phyloP scores from a whole-genome alignment of 92 coral and sea anemone species.

The Zoanthus gigantus region DNA sequence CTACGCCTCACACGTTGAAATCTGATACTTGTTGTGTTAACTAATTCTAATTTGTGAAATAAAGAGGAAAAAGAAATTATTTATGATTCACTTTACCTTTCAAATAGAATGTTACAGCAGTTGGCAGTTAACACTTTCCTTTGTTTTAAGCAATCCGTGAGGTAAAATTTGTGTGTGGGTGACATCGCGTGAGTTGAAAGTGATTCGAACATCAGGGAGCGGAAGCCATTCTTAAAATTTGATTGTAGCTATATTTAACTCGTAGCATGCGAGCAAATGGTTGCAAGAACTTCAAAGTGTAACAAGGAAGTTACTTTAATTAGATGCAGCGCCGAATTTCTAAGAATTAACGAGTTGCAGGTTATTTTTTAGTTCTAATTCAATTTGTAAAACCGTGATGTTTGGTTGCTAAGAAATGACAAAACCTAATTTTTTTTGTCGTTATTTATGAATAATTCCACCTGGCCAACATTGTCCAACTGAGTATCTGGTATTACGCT shows the following conservation, averaged over 20 bases:
- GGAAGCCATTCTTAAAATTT: background rate
- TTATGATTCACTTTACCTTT: background rate
- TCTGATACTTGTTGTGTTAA: background rate
- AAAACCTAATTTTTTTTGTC: background rate
- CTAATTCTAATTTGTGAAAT: background rate
- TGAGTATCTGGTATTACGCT: no score
- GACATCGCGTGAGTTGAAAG: slow-evolving; percentile 29
- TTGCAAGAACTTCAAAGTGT: background rate
- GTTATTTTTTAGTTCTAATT: background rate
- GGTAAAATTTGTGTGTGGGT: slow-evolving; percentile 11
- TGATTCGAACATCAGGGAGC: slow-evolving; percentile 4
- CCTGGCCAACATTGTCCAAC: background rate
- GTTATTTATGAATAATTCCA: slow-evolving; percentile 2
- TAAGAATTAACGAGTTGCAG: background rate
- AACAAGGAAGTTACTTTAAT: background rate
- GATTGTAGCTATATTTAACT: slow-evolving; percentile 28
- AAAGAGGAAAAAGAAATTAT: slow-evolving; percentile 8
- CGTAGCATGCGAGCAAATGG: slow-evolving; percentile 3
- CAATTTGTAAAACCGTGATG: background rate
- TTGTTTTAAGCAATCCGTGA: slow-evolving; percentile 27
- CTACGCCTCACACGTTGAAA: background rate
- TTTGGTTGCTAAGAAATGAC: background rate
- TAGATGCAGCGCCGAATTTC: background rate
- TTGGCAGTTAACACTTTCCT: background rate
- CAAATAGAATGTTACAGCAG: background rate